Percentiles rank a stretch among this genome's conserved stretches.
Conservation (phyloP, 2,797 vertebrate genomes). For the Acestrorhynchus altus region DNA sequence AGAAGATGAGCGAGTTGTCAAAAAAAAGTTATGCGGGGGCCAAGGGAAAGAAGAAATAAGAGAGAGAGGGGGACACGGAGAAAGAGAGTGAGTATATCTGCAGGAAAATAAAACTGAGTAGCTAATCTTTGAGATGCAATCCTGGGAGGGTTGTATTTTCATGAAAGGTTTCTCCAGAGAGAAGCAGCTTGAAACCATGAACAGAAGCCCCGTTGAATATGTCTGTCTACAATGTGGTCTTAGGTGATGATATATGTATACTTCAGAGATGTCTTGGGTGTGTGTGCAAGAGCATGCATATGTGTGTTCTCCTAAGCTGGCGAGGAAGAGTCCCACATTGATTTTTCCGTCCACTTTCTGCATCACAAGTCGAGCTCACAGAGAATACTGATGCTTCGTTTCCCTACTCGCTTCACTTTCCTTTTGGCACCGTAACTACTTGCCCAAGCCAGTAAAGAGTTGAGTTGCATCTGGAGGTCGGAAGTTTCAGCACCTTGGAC, state of each 20-base stretch:
- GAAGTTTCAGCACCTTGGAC: conserved; percentile 26
- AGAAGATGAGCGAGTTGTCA: conserved; percentile 32
- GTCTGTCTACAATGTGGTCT: not conserved
- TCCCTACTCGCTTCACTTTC: not conserved
- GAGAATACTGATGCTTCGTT: conserved; percentile 40
- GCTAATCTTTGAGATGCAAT: conserved; percentile 24
- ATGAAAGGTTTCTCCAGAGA: conserved; percentile 8
- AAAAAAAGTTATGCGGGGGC: conserved; percentile 32
- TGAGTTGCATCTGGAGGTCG: not conserved
- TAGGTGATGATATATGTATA: conserved; percentile 24
- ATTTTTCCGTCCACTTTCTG: conserved; percentile 38
- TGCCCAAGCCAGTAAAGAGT: not conserved
- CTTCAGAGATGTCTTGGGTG: conserved; percentile 2
- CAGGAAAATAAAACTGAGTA: conserved; percentile 33
- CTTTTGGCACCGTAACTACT: conserved; percentile 6
- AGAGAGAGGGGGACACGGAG: not conserved
- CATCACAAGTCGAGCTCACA: conserved; percentile 35
- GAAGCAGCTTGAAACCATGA: not conserved
- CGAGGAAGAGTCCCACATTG: conserved; percentile 43
- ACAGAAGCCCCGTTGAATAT: not conserved
- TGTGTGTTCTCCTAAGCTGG: conserved; percentile 4
- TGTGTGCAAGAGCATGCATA: not conserved
- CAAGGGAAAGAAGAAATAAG: not conserved
- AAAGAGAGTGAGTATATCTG: not conserved
- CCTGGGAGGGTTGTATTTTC: not conserved